Evolutionary conservation across 2,113 vertebrate species (phyloP), one percentile per base, ranked within the genome.

Genomic region (Rhodinocichla rosea): DNA sequence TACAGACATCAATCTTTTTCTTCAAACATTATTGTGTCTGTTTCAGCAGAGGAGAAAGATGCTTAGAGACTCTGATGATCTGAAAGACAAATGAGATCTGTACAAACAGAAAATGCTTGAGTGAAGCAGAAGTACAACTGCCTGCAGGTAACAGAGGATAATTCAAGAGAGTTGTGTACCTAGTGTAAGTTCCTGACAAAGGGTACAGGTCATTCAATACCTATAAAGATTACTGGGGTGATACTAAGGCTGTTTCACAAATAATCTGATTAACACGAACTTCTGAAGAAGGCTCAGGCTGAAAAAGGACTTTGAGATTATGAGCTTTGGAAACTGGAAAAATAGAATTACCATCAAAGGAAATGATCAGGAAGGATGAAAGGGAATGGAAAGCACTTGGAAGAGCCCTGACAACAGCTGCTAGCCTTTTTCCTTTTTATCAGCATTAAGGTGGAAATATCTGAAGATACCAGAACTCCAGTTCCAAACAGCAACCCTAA

Each of bases 321-420:
- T 24, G 63, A 94, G 83, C 70, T 96, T 93, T 97, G n/a, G 71
- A 94, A 96, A 94, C 40, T 59, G 93, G 89, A 91, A 95, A 95
- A 97, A 94, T 12, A 97, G 94, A 98, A 97, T 97, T 96, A 96
- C 83, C 92, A 90, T 93, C 95, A 97, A 96, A 95, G 95, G 83
- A 94, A 97, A 95, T 76, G 13, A 94, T 87, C 94, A 95, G 93
- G 77, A 92, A 95, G 75, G 92, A 96, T 96, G 95, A 97, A 97
- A 90, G 47, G 33, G 83, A 86, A 94, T 52, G 57, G 73, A 85
- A 94, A 50, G 50, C 73, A 39, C 81, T 78, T 76, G 68, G 77
- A 95, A 95, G 57, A 94, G 65, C 17, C 55, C 35, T 94, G 76
- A 82, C 78, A 92, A 90, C 78, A 96, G 86, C 88, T 78, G 52